Evolutionary conservation across 2,888 invertebrate genomes (phyloP), one percentile per base, ranked within the genome.

Genomic region (Ormia ochracea): DNA sequence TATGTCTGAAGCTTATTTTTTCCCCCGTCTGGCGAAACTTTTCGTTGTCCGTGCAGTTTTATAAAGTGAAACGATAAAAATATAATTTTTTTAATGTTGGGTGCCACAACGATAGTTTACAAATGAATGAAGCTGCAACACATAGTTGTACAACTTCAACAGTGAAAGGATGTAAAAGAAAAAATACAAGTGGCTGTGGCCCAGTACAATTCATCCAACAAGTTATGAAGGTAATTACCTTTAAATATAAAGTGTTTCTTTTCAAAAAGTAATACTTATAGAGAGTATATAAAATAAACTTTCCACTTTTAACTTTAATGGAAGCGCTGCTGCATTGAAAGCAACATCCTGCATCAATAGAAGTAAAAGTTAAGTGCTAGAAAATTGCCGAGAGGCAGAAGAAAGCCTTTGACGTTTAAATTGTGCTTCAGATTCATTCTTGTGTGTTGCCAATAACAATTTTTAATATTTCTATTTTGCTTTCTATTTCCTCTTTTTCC

Each of bases 151-250:
- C 75, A 79, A 79, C 75, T 75, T 79, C 70, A 45, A 48, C 75
- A 65, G 45, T 19, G n/a, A 26, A 31, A 70, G 45, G 59, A 21
- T 17, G 21, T 9, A 21, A 17, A 50, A 43, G 23, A 38, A 17
- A 6, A 5, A 12, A 43, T 33, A 63, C 12, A 74, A 69, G 54
- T 69, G 59, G 36, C 50, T 69, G 52, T 41, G 58, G 28, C 54
- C 54, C 41, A 61, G 54, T 48, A 28, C 19, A n/a, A 59, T 68
- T 75, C 75, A 68, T 21, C 75, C 52, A 68, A 61, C 68, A 52
- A 75, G 68, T 75, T 75, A 59, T 59, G 61, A 70, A 75, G 79
- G 74, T 75, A 79, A 79, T 79, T 79, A 79, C 79, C 65, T 75
- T 59, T 70, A 75, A 79, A 75, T 75, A 50, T 61, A 61, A 75